Base-by-base conservation (phyloP, 2,797 vertebrate genomes). In the Semaprochilodus insignis region DNA sequence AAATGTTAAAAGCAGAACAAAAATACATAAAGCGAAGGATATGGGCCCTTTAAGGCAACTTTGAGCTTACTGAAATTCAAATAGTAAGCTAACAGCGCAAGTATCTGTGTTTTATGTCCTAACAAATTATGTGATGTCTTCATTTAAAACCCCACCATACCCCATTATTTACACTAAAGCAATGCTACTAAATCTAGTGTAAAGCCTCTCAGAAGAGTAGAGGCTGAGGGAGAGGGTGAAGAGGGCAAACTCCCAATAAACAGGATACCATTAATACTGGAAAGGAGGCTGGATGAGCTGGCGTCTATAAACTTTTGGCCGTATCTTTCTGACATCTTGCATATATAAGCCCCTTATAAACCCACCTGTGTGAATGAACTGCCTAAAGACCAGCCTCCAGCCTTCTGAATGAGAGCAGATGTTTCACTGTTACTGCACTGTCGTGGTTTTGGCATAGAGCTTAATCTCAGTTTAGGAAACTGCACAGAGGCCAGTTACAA, bases 341-440 rank as follows among this genome's bases (percentile, higher is more conserved):
- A 66, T 31, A 13, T 67, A 40, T 16, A 67, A 52, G 0, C 21
- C 25, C 36, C 48, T 60, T 13, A 7, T 59, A 63, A 21, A 63
- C 34, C 15, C 57, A 75, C n/a, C n/a, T 60, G 65, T 54, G 52
- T 70, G 54, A 70, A 17, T 54, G 34, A 70, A 25, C n/a, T 48
- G 36, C 19, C 31, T 60, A 74, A 52, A 66, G 62, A 36, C 19
- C 8, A 34, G 6, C 17, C 0, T 23, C 23, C 3, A 40, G 17
- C 65, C 8, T 48, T 48, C 44, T 19, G 65, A 7, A 17, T 31
- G 31, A 65, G 6, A 6, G 51, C 4, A 51, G 25, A 80, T 1
- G 15, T 6, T 16, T 10, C 17, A 34, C 59, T 48, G 69, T 62
- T 62, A 15, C 31, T 23, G 52, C 27, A 54, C 36, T 55, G 13